Evolutionary conservation across 2,113 vertebrate genomes (phyloP), one percentile per base, ranked within the genome.

Genomic region (Archocentrus centrarchus): DNA sequence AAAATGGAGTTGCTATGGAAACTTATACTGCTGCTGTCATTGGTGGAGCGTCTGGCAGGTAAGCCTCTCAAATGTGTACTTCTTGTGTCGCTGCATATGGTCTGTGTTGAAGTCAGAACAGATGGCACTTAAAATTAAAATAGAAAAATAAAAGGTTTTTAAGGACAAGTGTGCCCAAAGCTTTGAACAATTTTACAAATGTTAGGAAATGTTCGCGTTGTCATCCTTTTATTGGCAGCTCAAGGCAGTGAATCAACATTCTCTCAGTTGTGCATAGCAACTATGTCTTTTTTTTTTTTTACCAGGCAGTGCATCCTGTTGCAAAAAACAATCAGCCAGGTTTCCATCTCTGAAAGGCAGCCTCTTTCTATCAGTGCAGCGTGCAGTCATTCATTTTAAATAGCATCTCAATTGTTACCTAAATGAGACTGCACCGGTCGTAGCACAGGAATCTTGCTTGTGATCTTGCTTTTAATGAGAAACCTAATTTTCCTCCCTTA

Each of bases 1-100:
- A 98, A 97, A 96, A 99, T 99, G 98, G 96, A 96, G 97, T 97
- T 98, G 96, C 97, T 96, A 96, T 98, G 97, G 97, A 97, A 97
- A 96, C 96, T 98, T 93, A 95, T 98, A 86, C 87, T 97, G 88
- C 95, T 98, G 94, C 97, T 96, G 39, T 97, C 97, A 53, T 95
- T 97, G 95, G 88, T 95, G 94, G 89, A 95, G 93, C 96, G 96
- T 95, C 96, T 98, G 90, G 96, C 97, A 98, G 98, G 98, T 99
- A 97, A 94, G 95, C 75, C 68, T 75, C 75, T 86, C 27, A 87
- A 93, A 87, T 79, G 88, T 76, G 41, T 91, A 90, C 20, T 32
- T 84, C 89, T 60, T 22, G 77, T 75, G 11, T 41, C 81, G 32
- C 62, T 86, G 59, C 22, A 4, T 83, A 22, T 20, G n/a, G 9